phyloP scores from a whole-genome alignment of 2,797 vertebrate species.

The Spinibarbus caldwelli region DNA sequence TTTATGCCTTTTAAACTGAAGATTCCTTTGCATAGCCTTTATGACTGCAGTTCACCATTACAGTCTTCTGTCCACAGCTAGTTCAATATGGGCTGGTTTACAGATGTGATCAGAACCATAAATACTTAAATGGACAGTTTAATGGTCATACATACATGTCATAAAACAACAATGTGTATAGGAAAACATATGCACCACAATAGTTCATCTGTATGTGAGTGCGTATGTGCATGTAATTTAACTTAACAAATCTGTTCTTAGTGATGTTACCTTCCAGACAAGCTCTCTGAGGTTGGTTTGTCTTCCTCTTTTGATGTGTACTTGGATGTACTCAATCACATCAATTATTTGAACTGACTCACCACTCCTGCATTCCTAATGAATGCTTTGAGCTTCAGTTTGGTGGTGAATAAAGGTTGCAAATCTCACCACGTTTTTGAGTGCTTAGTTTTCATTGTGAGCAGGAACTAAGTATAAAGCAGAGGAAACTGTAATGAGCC shows the following conservation, averaged over 20 bases:
- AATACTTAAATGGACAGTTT: not conserved
- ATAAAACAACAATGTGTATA: not conserved
- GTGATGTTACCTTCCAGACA: constrained; percentile 49
- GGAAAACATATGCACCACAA: not conserved
- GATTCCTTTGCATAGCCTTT: constrained; percentile 10
- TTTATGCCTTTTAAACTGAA: constrained; percentile 13
- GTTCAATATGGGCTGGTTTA: not conserved
- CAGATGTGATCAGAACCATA: constrained; percentile 53
- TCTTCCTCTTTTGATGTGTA: constrained; percentile 62
- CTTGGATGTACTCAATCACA: constrained; percentile 65
- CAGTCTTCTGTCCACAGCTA: not conserved
- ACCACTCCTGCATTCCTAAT: constrained; percentile 65
- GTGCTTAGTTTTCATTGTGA: not conserved
- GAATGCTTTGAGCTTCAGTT: constrained; percentile 54
- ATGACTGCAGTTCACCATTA: constrained; percentile 4
- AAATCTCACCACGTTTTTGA: not conserved
- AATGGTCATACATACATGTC: not conserved
- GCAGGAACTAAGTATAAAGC: not conserved
- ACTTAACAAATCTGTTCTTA: constrained; percentile 12
- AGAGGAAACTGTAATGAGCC: not conserved
- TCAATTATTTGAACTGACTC: constrained; percentile 69
- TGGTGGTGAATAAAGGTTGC: not conserved
- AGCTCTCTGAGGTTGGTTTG: not conserved
- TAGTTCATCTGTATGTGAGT: not conserved
- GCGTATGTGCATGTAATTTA: not conserved